A percentile compares a stretch with the other conserved stretches of the same genome.
phyloP scores from a whole-genome alignment of 2,888 invertebrate species.

The Cactoblastis cactorum region DNA sequence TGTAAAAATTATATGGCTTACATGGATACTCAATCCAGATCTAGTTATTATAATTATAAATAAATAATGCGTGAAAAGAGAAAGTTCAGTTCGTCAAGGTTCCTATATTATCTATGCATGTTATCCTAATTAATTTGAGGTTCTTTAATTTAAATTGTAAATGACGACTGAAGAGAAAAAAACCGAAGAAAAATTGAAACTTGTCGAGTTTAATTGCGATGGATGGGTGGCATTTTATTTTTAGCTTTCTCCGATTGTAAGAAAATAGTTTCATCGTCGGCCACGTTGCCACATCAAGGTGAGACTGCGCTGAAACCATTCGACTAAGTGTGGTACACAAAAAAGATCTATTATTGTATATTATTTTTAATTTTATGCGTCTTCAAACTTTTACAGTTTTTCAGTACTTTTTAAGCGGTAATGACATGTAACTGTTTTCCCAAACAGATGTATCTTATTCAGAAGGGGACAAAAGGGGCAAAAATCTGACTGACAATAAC shows the following conservation, averaged over 20 bases:
- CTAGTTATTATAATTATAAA: background rate
- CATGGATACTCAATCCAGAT: background rate
- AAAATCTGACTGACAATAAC: too few species aligned
- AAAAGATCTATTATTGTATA: too few species aligned
- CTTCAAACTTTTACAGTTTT: too few species aligned
- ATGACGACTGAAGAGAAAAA: background rate
- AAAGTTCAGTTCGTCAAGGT: slow-evolving; percentile 37
- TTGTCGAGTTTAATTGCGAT: background rate
- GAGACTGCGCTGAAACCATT: too few species aligned
- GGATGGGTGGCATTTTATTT: background rate
- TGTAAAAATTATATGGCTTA: too few species aligned
- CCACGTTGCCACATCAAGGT: too few species aligned
- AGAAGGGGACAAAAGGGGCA: too few species aligned
- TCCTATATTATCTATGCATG: slow-evolving; percentile 29
- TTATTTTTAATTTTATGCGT: too few species aligned
- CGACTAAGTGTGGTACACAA: too few species aligned
- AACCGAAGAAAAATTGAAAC: background rate
- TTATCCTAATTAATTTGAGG: slow-evolving; percentile 47
- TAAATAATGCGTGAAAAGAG: slow-evolving; percentile 30
- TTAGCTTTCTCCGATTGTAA: background rate
- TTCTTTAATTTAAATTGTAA: slow-evolving; percentile 13
- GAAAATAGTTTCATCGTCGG: too few species aligned
- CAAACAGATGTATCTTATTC: too few species aligned
- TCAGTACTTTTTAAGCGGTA: too few species aligned
- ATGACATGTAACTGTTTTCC: slow-evolving; percentile 44